Conservation (phyloP, 2,888 invertebrate species). For the Prenolepis imparis region DNA sequence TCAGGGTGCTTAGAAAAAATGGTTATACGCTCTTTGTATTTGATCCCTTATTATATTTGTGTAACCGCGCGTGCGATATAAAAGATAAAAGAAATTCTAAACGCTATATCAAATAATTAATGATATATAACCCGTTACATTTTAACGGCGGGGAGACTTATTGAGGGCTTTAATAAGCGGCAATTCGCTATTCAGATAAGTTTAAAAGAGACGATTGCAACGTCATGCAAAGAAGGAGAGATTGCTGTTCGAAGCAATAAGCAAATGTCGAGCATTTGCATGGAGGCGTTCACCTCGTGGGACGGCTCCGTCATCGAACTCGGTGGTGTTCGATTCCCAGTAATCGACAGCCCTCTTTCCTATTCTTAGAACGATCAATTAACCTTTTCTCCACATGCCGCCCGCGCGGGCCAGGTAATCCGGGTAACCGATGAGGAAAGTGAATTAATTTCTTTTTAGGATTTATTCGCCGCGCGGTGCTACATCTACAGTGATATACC, state of each 20-base stretch:
- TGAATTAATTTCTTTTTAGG: conserved; percentile 53
- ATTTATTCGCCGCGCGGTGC: conserved; percentile 33
- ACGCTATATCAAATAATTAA: not conserved
- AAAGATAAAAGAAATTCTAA: not conserved
- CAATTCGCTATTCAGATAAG: conserved; percentile 25
- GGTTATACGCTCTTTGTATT: not conserved
- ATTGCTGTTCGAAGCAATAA: conserved; percentile 54
- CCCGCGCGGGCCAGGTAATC: conserved; percentile 51
- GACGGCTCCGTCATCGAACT: conserved; percentile 49
- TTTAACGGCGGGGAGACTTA: not conserved
- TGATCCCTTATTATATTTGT: not conserved
- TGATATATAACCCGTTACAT: not conserved
- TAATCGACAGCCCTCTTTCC: conserved; percentile 64
- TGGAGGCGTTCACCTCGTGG: conserved; percentile 58
- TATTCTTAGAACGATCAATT: conserved; percentile 70
- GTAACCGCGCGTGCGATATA: not conserved
- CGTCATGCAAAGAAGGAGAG: conserved; percentile 57
- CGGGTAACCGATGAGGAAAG: conserved; percentile 58
- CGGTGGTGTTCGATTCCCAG: conserved; percentile 57
- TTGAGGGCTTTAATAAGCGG: conserved; percentile 23
- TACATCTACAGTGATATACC: conserved; percentile 16
- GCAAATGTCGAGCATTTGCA: conserved; percentile 58
- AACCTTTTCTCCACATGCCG: conserved; percentile 68
- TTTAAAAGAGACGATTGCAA: conserved; percentile 45
- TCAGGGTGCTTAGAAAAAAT: not conserved